A percentile compares a stretch with the other conserved stretches of the same genome.
Conservation (phyloP, 2,113 vertebrate species). For the Pachyramphus minor region DNA sequence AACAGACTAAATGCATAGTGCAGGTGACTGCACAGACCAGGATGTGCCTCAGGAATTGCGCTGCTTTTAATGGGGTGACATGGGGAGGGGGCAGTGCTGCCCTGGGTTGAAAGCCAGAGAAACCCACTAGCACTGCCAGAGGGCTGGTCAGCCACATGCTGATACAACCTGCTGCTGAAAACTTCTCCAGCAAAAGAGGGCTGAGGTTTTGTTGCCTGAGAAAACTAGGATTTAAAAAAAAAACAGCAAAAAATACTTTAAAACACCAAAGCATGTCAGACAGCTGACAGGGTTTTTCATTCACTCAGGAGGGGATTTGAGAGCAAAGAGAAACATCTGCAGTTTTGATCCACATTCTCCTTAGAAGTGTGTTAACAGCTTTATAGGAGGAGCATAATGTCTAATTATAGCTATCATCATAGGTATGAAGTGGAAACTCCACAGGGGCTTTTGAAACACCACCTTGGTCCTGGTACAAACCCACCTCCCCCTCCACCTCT, state of each 20-base stretch:
- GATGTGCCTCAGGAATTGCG: neutral
- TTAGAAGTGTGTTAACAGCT: neutral
- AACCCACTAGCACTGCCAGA: neutral
- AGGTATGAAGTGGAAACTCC: neutral
- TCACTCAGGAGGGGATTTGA: neutral
- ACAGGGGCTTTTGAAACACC: neutral
- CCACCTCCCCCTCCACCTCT: neutral
- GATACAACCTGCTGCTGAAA: neutral
- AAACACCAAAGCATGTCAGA: neutral
- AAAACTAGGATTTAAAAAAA: neutral
- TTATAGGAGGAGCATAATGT: rapidly evolving
- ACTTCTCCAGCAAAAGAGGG: neutral
- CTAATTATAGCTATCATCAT: neutral
- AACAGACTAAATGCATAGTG: neutral
- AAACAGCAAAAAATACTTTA: neutral
- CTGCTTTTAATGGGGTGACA: neutral
- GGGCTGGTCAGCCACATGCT: neutral
- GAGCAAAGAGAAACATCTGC: neutral
- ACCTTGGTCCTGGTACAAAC: neutral
- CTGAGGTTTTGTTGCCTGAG: neutral
- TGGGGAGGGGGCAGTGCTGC: neutral
- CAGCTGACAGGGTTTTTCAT: neutral
- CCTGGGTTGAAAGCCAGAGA: neutral
- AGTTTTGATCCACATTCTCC: neutral
- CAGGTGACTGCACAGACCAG: too few relatives aligned